Conservation (phyloP, 2,797 vertebrate genomes). For the Esox lucius region DNA sequence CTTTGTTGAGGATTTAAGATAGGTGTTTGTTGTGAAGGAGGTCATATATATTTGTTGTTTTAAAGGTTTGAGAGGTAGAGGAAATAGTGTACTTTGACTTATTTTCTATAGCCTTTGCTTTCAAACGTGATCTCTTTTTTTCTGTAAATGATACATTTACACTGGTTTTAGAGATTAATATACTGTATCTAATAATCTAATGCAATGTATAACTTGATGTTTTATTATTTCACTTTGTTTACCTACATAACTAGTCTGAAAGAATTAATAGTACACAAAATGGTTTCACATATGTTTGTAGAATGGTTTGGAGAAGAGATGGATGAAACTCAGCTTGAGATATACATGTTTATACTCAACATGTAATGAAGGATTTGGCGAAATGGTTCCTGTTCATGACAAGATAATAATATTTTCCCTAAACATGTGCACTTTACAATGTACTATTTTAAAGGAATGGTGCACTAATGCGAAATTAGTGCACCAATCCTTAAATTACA, state of each 20-base stretch:
- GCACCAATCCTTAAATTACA: slow-evolving; percentile 27
- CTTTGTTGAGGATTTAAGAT: slow-evolving; percentile 9
- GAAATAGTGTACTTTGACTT: slow-evolving; percentile 21
- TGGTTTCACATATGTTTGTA: no score
- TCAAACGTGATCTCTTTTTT: slow-evolving; percentile 43
- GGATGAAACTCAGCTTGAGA: neutral
- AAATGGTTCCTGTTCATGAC: neutral
- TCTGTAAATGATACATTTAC: slow-evolving; percentile 20
- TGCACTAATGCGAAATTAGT: slow-evolving; percentile 13
- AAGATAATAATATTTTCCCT: neutral
- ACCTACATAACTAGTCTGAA: slow-evolving; percentile 16
- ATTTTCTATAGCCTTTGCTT: slow-evolving; percentile 44
- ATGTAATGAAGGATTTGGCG: neutral
- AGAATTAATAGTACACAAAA: slow-evolving; percentile 16
- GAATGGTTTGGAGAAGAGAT: neutral
- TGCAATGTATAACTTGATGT: slow-evolving; percentile 39
- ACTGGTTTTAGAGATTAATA: slow-evolving; percentile 32
- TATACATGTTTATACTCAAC: neutral
- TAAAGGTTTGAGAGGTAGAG: slow-evolving; percentile 40
- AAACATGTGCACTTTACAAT: slow-evolving; percentile 1
- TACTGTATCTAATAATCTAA: slow-evolving; percentile 34
- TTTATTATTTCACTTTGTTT: slow-evolving; percentile 31
- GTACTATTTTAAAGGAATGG: slow-evolving; percentile 7
- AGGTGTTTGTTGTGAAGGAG: slow-evolving; percentile 8
- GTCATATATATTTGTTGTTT: slow-evolving; percentile 44